phyloP scores from a whole-genome alignment of 2,113 vertebrate species.

The Rhinoderma darwinii region DNA sequence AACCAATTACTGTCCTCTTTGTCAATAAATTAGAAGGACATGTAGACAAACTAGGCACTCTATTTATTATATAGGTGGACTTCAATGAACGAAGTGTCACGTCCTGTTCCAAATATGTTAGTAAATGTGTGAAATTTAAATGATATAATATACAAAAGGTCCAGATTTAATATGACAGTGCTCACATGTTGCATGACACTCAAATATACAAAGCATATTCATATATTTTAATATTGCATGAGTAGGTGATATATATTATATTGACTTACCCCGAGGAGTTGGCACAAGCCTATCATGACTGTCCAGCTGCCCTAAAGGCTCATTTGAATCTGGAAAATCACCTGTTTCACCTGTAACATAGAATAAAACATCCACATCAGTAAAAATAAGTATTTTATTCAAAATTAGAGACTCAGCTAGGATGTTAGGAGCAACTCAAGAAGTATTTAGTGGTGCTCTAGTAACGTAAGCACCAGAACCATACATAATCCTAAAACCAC shows the following conservation, averaged over 20 bases:
- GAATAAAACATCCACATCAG: slow-evolving; percentile 13
- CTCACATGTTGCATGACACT: neutral
- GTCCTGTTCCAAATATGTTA: neutral
- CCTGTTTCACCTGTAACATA: slow-evolving; percentile 70
- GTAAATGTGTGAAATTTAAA: neutral
- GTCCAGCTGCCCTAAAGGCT: slow-evolving; percentile 75
- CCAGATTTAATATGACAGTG: neutral
- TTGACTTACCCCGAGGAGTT: slow-evolving; percentile 79
- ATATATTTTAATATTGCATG: neutral
- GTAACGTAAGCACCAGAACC: too few relatives aligned
- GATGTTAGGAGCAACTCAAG: neutral
- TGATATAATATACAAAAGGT: neutral
- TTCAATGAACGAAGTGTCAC: neutral
- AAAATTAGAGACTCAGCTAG: neutral
- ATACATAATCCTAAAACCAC: too few relatives aligned
- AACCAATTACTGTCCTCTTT: neutral
- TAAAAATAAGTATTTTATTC: neutral
- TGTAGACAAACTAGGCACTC: neutral
- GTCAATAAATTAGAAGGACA: neutral
- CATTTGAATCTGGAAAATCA: slow-evolving; percentile 72
- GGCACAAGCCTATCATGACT: slow-evolving; percentile 77
- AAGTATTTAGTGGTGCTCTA: too few relatives aligned
- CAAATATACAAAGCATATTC: neutral
- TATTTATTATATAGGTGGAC: neutral
- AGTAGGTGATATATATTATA: neutral